Evolutionary conservation across 2,888 invertebrate genomes (phyloP).

Genomic region (Apoderus coryli): DNA sequence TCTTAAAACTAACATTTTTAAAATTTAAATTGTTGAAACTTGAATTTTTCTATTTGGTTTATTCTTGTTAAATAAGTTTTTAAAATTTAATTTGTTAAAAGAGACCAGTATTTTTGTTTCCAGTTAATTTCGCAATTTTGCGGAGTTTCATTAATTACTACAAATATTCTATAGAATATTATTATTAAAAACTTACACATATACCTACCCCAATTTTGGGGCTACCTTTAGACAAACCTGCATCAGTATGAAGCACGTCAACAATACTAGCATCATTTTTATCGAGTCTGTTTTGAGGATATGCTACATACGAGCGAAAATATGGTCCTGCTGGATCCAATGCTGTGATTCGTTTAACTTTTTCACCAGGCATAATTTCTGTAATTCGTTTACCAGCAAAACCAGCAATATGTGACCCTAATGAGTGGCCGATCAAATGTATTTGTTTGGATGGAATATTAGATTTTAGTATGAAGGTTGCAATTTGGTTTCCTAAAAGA

Average conservation of each 20-base stretch:
- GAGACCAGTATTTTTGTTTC: no score
- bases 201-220: no score
- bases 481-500: slow-evolving; percentile 19
- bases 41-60: no score
- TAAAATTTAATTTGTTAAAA: no score
- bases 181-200: no score
- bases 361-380: slow-evolving; percentile 16
- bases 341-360: slow-evolving; percentile 33
- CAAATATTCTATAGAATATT: no score
- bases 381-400: slow-evolving; percentile 23
- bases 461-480: slow-evolving; percentile 19
- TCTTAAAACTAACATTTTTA: no score
- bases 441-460: slow-evolving; percentile 17
- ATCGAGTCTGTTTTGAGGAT: slow-evolving; percentile 31
- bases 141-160: no score
- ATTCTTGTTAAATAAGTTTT: no score
- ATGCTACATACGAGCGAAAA: slow-evolving; percentile 23
- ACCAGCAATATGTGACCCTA: slow-evolving; percentile 27
- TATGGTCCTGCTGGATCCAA: slow-evolving; percentile 40
- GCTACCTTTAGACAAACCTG: no score
- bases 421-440: slow-evolving; percentile 28
- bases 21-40: no score
- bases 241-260: slow-evolving; percentile 45
- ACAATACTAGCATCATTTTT: slow-evolving; percentile 42
- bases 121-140: no score